phyloP scores from a whole-genome alignment of 2,888 invertebrate genomes.

The Thera britannica region DNA sequence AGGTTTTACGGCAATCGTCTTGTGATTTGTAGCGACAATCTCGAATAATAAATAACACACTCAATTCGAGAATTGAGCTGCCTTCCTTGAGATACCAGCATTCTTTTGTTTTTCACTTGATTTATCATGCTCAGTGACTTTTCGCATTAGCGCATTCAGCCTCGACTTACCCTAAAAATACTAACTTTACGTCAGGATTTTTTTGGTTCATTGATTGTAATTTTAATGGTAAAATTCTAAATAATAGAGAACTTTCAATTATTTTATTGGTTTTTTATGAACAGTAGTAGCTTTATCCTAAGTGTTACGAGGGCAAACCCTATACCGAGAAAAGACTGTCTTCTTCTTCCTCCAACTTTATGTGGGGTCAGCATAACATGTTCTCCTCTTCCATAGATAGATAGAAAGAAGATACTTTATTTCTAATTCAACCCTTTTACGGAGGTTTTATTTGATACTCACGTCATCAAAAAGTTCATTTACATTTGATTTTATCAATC shows the following conservation, averaged over 20 bases:
- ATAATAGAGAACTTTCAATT: no score
- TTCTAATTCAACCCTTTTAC: no score
- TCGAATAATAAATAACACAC: slow-evolving; percentile 80
- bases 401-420: no score
- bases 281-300: no score
- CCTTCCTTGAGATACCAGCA: slow-evolving; percentile 63
- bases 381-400: no score
- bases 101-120: slow-evolving; percentile 59
- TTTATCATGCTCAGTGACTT: slow-evolving; percentile 59
- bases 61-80: slow-evolving; percentile 78
- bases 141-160: slow-evolving; percentile 48
- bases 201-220: not conserved
- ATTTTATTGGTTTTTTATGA: no score
- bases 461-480: slow-evolving; percentile 1
- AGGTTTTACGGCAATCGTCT: slow-evolving; percentile 58
- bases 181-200: not conserved
- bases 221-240: no score
- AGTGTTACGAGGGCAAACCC: no score
- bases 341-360: no score
- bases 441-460: not conserved
- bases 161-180: not conserved
- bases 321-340: no score
- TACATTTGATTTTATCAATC: slow-evolving; percentile 1
- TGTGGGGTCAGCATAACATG: no score
- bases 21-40: slow-evolving; percentile 84